Percentiles rank a stretch among this genome's conserved stretches.
These are phyloP conservation scores for Ennomos erosarius DNA, from an alignment of 2,888 invertebrate species.

Conservation along the genomic window DNA sequence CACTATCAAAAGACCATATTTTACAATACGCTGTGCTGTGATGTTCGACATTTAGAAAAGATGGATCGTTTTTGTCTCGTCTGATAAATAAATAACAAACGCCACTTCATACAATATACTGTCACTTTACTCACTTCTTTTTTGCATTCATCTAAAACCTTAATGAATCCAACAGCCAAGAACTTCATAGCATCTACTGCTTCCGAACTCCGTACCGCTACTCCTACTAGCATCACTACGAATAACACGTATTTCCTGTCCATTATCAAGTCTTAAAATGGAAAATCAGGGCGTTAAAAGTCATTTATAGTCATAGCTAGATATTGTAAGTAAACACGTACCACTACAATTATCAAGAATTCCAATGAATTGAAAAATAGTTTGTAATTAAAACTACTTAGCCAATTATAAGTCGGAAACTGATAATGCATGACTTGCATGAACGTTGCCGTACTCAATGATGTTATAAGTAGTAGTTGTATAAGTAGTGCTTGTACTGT, in stretches of 20 bases:
- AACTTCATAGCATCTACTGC: slow-evolving; percentile 59
- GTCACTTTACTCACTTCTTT: slow-evolving; percentile 51
- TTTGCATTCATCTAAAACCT: slow-evolving; percentile 63
- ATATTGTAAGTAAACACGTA: not conserved
- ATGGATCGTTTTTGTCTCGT: too few relatives aligned
- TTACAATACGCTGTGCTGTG: too few relatives aligned
- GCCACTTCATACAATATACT: too few relatives aligned
- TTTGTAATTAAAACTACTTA: slow-evolving; percentile 2
- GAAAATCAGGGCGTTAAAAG: not conserved
- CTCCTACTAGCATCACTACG: slow-evolving; percentile 41
- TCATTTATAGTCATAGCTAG: slow-evolving; percentile 5
- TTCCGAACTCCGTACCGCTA: slow-evolving; percentile 38
- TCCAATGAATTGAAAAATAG: slow-evolving; percentile 3
- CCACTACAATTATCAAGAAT: slow-evolving; percentile 3
- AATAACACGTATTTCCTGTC: slow-evolving; percentile 13
- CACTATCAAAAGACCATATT: too few relatives aligned
- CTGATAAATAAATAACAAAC: too few relatives aligned
- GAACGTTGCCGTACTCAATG: too few relatives aligned
- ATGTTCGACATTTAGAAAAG: not conserved
- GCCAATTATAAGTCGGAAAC: slow-evolving; percentile 1
- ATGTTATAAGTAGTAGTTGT: too few relatives aligned
- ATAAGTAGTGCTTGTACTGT: too few relatives aligned
- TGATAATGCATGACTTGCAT: not conserved
- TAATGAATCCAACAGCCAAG: slow-evolving; percentile 62
- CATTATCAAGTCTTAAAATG: slow-evolving; percentile 25